A percentile compares a stretch with the other conserved stretches of the same genome.
phyloP scores from a whole-genome alignment of 2,797 vertebrate species.

The Sebastes iracundus region DNA sequence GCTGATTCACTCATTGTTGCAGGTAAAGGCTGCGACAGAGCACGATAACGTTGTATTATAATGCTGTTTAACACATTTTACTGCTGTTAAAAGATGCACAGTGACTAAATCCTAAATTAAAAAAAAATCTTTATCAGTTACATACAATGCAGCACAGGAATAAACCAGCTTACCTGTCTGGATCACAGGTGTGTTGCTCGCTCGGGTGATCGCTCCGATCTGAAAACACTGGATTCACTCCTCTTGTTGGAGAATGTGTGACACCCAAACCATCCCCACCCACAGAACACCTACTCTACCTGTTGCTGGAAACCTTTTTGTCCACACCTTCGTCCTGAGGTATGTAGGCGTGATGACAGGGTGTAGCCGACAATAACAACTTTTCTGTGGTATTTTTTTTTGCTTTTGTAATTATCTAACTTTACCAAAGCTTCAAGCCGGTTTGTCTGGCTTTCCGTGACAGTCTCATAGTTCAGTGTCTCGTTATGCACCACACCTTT shows the following conservation, averaged over 20 bases:
- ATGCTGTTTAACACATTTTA: not conserved
- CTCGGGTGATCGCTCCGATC: not conserved
- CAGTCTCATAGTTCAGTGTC: not conserved
- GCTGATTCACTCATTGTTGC: constrained; percentile 67
- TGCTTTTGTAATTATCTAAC: not conserved
- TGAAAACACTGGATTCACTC: constrained; percentile 8
- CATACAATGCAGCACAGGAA: not conserved
- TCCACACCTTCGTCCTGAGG: not conserved
- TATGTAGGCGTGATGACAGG: not conserved
- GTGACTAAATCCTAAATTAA: not conserved
- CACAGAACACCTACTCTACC: not conserved
- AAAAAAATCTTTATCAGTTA: not conserved
- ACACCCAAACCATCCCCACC: constrained; percentile 46
- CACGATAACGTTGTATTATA: not conserved
- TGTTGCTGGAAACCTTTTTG: not conserved
- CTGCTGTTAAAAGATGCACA: not conserved
- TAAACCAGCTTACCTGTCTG: constrained; percentile 49
- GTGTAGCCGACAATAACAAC: constrained; percentile 1
- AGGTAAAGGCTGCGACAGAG: not conserved
- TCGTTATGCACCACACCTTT: not conserved
- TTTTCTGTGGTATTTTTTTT: not conserved
- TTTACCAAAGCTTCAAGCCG: not conserved
- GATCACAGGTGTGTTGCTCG: constrained; percentile 15
- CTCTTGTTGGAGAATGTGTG: constrained; percentile 8
- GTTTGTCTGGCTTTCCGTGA: not conserved